Evolutionary conservation across 2,888 invertebrate genomes (phyloP), one percentile per base, ranked within the genome.

Genomic region (Altica lythri): DNA sequence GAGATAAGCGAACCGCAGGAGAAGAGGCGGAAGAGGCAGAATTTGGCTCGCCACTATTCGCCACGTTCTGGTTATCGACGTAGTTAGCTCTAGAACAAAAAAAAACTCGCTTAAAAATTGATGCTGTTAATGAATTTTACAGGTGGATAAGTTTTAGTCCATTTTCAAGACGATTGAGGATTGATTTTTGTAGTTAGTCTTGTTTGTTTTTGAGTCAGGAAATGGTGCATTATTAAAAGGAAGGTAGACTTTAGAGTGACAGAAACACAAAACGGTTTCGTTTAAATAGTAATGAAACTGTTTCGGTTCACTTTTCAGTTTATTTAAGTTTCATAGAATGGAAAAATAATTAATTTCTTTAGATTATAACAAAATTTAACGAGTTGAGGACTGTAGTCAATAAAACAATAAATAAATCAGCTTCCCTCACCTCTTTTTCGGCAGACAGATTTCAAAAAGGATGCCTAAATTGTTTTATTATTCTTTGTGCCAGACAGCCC

Each of bases 21-120:
- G 53, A 44, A 43, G 45, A 55, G 16, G 56, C 30, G 18, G 29
- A 30, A 46, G 46, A 45, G 16, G 62, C 57, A 12, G 62, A 57
- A 17, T 57, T 67, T 10, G 66, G 56, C 38, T 67, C 64, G 43
- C 63, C 53, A 49, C 68, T 70, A 53, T 62, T 63, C 18, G 71
- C 68, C 25, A 69, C 69, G 55, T 69, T 66, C 58, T 72, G 74
- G 53, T 62, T 68, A 48, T 68, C 60, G 32, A 57, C 55, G 52
- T 57, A 57, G 51, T 60, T 60, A 46, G 53, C 57, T 40, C 57
- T 60, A 45, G 2, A 53, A 56, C 16, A 14, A 34, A 10, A 30
- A 54, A 22, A 48, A 27, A 30, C 22, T 4, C 13, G 22, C 9
- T 38, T 19, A 35, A 44, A 16, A 54, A 49, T 32, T 30, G 4